Percentiles rank a stretch among this genome's conserved stretches.
Evolutionary conservation across 2,797 vertebrate species (phyloP).

Genomic region (Danio tinwini): DNA sequence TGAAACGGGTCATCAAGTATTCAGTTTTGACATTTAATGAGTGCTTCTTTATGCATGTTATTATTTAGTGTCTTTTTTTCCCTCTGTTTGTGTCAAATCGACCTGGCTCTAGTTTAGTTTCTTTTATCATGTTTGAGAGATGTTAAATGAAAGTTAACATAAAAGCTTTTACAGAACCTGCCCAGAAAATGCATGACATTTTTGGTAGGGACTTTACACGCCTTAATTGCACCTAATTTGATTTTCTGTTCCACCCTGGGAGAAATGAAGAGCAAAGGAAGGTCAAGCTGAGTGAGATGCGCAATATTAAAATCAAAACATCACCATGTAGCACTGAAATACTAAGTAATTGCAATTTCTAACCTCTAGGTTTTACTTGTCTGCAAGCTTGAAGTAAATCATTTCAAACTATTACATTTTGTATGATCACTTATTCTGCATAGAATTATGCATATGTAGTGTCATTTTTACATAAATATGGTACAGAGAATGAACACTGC

Average conservation of each 20-base stretch:
- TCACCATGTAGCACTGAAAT: no score
- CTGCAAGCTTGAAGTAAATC: no score
- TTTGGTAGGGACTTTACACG: not conserved
- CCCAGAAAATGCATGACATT: not conserved
- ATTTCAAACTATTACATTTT: no score
- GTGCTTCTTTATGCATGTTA: not conserved
- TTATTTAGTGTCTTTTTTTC: not conserved
- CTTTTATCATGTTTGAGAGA: not conserved
- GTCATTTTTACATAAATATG: no score
- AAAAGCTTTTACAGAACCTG: conserved; percentile 11
- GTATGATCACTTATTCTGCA: no score
- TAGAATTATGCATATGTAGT: no score
- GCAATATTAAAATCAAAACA: no score
- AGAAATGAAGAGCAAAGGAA: not conserved
- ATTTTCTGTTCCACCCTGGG: not conserved
- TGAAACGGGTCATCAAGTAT: not conserved
- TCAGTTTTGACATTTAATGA: conserved; percentile 40
- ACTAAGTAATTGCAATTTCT: no score
- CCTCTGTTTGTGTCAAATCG: not conserved
- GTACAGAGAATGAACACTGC: no score
- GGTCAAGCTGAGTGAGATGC: not conserved
- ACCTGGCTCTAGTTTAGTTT: not conserved
- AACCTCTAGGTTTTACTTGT: no score
- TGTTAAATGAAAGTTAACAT: conserved; percentile 6
- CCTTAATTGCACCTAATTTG: conserved; percentile 3